Conservation (phyloP, 1,140 invertebrate species). For the Bicyclus anynana region DNA sequence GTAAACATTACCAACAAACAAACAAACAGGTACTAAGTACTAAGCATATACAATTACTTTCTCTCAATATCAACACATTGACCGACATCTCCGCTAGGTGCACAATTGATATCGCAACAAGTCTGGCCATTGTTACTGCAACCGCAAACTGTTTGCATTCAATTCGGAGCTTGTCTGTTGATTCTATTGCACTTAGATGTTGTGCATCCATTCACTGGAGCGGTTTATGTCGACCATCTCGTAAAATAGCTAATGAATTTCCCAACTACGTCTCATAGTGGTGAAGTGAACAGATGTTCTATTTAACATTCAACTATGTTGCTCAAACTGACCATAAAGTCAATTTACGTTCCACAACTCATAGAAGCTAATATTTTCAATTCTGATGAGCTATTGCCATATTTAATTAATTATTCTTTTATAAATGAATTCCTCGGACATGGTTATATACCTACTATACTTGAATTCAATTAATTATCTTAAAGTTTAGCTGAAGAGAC, state of each 20-base stretch:
- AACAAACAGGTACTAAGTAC: not conserved
- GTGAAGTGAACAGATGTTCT: not conserved
- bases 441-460: no score
- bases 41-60: not conserved
- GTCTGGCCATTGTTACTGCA: slow-evolving; percentile 36
- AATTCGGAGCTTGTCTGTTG: slow-evolving; percentile 24
- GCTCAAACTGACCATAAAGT: not conserved
- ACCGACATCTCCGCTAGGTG: slow-evolving; percentile 10
- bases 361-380: no score
- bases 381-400: no score
- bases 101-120: slow-evolving; percentile 16
- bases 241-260: slow-evolving; percentile 32
- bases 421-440: no score
- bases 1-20: not conserved
- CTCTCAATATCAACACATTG: slow-evolving; percentile 16
- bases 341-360: no score
- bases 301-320: not conserved
- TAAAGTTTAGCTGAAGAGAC: no score
- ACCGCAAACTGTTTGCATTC: slow-evolving; percentile 40
- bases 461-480: no score
- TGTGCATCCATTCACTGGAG: slow-evolving; percentile 3
- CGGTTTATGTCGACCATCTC: slow-evolving; percentile 12
- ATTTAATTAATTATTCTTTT: no score
- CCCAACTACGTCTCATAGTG: not conserved
- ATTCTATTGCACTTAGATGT: slow-evolving; percentile 28